These are phyloP conservation scores for Ciconia stormi DNA, from an alignment of 2,113 vertebrate species.

Conservation along the genomic window DNA sequence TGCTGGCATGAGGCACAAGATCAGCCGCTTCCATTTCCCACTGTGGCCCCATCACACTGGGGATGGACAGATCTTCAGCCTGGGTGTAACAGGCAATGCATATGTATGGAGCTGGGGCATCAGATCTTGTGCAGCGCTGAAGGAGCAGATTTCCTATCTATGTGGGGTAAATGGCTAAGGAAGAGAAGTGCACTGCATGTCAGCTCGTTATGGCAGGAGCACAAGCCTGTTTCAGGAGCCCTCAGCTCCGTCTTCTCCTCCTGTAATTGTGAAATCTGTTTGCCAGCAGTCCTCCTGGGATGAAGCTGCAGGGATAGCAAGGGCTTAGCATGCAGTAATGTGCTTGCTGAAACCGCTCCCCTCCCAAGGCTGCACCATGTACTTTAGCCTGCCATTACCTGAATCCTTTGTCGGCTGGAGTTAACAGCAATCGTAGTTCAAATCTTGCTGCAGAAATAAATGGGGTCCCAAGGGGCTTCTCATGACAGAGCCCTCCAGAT, in stretches of 20 bases:
- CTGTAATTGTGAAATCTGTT: neutral
- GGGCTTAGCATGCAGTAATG: neutral
- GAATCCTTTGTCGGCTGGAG: neutral
- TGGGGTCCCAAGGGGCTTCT: neutral
- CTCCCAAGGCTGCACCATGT: neutral
- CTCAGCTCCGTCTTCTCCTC: neutral
- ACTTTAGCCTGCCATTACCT: neutral
- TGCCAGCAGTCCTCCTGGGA: neutral
- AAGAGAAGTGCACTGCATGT: neutral
- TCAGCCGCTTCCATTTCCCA: neutral
- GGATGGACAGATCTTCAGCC: rapidly evolving
- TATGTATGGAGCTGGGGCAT: neutral
- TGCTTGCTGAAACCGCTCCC: neutral
- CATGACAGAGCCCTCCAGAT: neutral
- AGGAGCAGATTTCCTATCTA: neutral
- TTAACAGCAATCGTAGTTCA: neutral
- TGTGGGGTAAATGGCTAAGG: neutral
- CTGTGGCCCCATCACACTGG: rapidly evolving
- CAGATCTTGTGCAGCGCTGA: neutral
- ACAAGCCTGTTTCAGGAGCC: neutral
- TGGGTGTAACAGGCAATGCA: too few relatives aligned
- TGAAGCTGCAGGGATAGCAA: neutral
- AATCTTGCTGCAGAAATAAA: conserved; percentile 23
- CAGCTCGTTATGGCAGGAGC: neutral
- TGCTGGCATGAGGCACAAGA: neutral